Evolutionary conservation across 2,113 vertebrate genomes (phyloP).

Genomic region (Clupea harengus): DNA sequence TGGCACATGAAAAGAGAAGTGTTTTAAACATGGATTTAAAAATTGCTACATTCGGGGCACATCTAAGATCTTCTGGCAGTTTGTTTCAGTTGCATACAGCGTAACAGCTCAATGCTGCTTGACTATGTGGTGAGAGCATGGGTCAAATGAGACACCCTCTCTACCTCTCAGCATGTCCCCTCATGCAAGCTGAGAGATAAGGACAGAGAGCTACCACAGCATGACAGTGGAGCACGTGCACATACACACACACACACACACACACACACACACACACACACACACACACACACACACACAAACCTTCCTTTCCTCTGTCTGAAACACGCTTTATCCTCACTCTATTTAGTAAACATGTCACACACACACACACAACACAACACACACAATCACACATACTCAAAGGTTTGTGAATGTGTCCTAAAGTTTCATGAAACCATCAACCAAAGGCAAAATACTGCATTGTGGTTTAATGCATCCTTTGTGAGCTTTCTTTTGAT

Average conservation of each 20-base stretch:
- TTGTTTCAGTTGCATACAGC: no score
- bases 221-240: not conserved
- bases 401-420: not conserved
- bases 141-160: slow-evolving; percentile 29
- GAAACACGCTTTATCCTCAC: no score
- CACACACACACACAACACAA: not conserved
- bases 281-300: slow-evolving; percentile 31
- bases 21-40: no score
- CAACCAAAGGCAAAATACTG: not conserved
- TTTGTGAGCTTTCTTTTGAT: not conserved
- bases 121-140: not conserved
- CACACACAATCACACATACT: not conserved
- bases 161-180: slow-evolving; percentile 19
- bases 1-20: no score
- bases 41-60: no score
- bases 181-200: slow-evolving; percentile 30
- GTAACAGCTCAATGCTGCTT: no score
- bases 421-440: not conserved
- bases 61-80: no score
- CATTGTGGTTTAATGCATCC: not conserved
- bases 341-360: not conserved
- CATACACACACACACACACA: slow-evolving; percentile 29
- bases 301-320: not conserved
- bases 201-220: slow-evolving; percentile 2
- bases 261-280: slow-evolving; percentile 35